Percentiles rank a stretch among this genome's conserved stretches.
Conservation (phyloP, 2,888 invertebrate species). For the Parnassius mnemosyne region DNA sequence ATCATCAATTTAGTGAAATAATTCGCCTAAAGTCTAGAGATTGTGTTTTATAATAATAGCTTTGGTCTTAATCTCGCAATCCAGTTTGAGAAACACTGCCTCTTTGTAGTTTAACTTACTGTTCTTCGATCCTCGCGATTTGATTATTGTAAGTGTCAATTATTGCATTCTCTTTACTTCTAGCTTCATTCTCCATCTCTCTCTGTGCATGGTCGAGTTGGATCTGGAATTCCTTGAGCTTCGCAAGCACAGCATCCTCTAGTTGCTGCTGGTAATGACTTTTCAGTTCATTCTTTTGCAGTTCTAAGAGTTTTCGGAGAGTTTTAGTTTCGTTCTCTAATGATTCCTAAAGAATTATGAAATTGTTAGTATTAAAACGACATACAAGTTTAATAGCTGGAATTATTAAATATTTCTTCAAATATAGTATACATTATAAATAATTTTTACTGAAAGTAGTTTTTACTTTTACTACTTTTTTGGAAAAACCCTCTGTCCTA, state of each 20-base stretch:
- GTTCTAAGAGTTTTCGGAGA: slow-evolving; percentile 78
- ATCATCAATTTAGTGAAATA: too few relatives aligned
- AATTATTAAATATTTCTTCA: too few relatives aligned
- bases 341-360: slow-evolving; percentile 52
- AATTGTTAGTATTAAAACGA: neutral
- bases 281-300: slow-evolving; percentile 84
- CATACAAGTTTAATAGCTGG: too few relatives aligned
- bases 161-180: slow-evolving; percentile 83
- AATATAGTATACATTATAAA: too few relatives aligned
- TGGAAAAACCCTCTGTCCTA: too few relatives aligned
- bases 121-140: slow-evolving; percentile 83
- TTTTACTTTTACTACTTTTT: too few relatives aligned
- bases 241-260: slow-evolving; percentile 87
- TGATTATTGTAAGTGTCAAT: slow-evolving; percentile 87
- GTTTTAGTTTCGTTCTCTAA: slow-evolving; percentile 78
- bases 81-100: too few relatives aligned
- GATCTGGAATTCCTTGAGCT: slow-evolving; percentile 86
- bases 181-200: slow-evolving; percentile 82
- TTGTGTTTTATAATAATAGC: too few relatives aligned
- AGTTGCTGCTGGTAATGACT: slow-evolving; percentile 90
- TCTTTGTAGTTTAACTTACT: slow-evolving; percentile 48
- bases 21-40: too few relatives aligned
- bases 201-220: slow-evolving; percentile 87
- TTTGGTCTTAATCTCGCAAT: too few relatives aligned
- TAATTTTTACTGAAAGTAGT: too few relatives aligned